Evolutionary conservation across 1,140 invertebrate species (phyloP).

Genomic region (Hesperophylax magnus): DNA sequence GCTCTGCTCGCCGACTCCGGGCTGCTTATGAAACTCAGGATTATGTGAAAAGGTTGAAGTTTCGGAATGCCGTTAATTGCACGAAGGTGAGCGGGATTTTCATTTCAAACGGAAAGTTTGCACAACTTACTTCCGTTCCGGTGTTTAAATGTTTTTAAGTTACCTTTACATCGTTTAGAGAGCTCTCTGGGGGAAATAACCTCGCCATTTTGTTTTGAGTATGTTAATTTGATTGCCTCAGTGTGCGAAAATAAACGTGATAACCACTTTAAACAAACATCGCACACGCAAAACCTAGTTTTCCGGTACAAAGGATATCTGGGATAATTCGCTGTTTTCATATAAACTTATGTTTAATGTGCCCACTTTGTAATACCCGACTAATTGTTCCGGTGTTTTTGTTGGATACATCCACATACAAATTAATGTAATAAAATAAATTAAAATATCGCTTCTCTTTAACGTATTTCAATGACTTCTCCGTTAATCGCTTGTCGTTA

Average conservation of each 20-base stretch:
- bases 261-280: not conserved
- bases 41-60: constrained; percentile 26
- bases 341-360: not conserved
- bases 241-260: constrained; percentile 15
- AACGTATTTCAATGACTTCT: not conserved
- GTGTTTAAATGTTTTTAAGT: constrained; percentile 38
- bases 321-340: not conserved
- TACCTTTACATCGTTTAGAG: not conserved
- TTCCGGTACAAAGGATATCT: not conserved
- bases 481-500: no score
- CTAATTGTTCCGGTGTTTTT: not conserved
- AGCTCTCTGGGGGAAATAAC: constrained; percentile 5
- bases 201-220: constrained; percentile 35
- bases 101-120: constrained; percentile 27
- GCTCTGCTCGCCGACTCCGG: no score
- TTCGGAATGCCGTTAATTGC: constrained; percentile 37
- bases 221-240: constrained; percentile 34
- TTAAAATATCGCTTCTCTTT: not conserved
- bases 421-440: not conserved
- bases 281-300: not conserved
- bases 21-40: not conserved
- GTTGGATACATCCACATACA: not conserved
- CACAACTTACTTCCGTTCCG: constrained; percentile 16
- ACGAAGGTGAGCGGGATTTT: constrained; percentile 30
- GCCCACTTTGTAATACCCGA: not conserved